Evolutionary conservation across 1,140 invertebrate genomes (phyloP).

Genomic region (Drosophila azteca): DNA sequence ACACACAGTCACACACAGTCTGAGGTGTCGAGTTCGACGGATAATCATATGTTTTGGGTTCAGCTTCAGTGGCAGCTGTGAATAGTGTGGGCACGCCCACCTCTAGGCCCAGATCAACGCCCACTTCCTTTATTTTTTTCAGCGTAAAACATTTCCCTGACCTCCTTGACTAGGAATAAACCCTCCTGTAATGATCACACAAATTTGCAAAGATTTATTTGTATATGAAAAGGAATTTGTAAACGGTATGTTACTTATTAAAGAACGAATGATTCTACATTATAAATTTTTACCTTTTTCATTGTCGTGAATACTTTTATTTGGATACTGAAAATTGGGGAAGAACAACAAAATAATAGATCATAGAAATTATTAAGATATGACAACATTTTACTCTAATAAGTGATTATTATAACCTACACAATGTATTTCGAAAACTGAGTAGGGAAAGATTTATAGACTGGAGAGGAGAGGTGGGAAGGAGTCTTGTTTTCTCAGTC

Average conservation of each 20-base stretch:
- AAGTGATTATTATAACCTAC: no score
- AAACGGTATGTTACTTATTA: no score
- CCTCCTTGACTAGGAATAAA: background rate
- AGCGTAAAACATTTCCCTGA: conserved; percentile 27
- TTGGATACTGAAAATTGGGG: no score
- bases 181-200: no score
- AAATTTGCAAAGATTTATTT: no score
- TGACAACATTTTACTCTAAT: no score
- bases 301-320: no score
- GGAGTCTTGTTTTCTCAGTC: conserved; percentile 27
- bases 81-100: conserved; percentile 35
- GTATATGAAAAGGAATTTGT: no score
- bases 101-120: conserved; percentile 38
- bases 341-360: no score
- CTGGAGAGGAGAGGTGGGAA: background rate
- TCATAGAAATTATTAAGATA: no score
- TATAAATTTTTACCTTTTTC: no score
- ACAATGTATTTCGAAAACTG: background rate
- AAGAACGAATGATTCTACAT: no score
- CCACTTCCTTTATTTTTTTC: conserved; percentile 61
- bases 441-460: conserved; percentile 4
- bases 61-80: conserved; percentile 52
- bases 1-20: conserved; percentile 1
- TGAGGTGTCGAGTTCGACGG: conserved; percentile 76
- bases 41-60: conserved; percentile 73